phyloP scores from a whole-genome alignment of 2,113 vertebrate genomes.

The Syrrhaptes paradoxus region DNA sequence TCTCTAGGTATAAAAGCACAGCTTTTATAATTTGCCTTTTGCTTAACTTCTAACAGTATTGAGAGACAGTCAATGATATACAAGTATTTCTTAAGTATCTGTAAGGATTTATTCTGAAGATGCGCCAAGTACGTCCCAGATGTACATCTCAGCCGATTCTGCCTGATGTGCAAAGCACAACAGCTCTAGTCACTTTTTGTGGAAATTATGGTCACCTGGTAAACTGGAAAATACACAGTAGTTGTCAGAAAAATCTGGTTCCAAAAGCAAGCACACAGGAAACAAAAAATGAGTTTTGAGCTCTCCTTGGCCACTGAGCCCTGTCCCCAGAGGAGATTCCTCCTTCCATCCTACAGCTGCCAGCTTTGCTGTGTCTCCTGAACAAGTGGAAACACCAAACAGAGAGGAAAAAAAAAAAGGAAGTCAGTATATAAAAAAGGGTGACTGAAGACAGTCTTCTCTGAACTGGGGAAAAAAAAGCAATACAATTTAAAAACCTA shows the following conservation, averaged over 20 bases:
- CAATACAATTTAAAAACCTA: neutral
- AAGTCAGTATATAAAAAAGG: fast-evolving
- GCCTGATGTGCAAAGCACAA: neutral
- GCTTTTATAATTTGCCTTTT: neutral
- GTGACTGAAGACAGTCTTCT: neutral
- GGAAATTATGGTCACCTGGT: neutral
- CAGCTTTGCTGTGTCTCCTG: neutral
- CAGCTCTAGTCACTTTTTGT: neutral
- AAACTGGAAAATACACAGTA: neutral
- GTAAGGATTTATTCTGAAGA: neutral
- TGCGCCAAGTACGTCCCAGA: neutral
- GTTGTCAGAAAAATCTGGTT: neutral
- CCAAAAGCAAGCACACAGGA: neutral
- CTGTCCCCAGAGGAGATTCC: neutral
- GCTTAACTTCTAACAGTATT: neutral
- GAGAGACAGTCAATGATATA: neutral
- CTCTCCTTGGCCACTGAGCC: neutral
- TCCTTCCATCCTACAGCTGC: neutral
- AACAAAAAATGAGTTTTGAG: neutral
- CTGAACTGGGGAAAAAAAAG: fast-evolving
- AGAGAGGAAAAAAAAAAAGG: neutral
- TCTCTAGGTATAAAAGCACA: neutral
- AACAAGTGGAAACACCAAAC: neutral
- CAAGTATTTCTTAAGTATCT: neutral
- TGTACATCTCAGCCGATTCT: neutral